Evolutionary conservation across 2,113 vertebrate species (phyloP).

Genomic region (Upupa epops): DNA sequence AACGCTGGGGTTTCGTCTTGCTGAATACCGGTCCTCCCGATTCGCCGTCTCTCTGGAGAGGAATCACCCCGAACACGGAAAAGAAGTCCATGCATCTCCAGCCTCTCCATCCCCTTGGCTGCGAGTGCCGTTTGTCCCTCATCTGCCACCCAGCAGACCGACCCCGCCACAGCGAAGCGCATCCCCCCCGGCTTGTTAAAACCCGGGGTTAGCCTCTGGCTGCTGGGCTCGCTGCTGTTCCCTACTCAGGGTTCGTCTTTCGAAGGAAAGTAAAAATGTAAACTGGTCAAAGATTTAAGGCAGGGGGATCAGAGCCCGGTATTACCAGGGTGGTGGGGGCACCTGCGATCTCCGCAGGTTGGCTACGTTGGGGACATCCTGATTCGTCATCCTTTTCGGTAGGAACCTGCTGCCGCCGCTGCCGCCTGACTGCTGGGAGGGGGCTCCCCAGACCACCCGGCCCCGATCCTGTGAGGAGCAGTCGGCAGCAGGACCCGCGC

Average conservation of each 20-base stretch:
- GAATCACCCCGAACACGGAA: background rate
- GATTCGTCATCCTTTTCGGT: background rate
- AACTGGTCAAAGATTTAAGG: background rate
- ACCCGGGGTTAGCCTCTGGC: background rate
- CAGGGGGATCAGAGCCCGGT: rapidly evolving
- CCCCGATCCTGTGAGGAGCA: background rate
- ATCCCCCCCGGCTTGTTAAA: rapidly evolving
- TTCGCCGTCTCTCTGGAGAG: background rate
- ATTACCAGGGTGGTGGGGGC: background rate
- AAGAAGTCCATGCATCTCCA: background rate
- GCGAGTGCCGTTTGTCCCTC: background rate
- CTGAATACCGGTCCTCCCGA: background rate
- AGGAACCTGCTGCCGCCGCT: background rate
- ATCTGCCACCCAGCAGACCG: background rate
- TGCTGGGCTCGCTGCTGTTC: background rate
- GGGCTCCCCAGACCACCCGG: too few species aligned
- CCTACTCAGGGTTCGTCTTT: background rate
- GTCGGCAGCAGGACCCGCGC: background rate
- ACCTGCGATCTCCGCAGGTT: background rate
- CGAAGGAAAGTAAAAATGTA: background rate
- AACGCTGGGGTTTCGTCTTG: background rate
- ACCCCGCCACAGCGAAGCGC: background rate
- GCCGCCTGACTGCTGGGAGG: background rate
- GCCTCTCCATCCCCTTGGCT: background rate
- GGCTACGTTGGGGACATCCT: background rate